A percentile compares a stretch with the other conserved stretches of the same genome.
Conservation (phyloP, 2,113 vertebrate species). For the zebrafish (Danio rerio) region GRCz12tu NC_133191.1:34707501-34708000, state of each 20-base stretch:
- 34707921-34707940: no score
- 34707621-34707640: neutral
- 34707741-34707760: conserved; percentile 70
- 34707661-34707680: conserved; percentile 16
- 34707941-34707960: no score
- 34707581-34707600: no score
- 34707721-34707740: conserved; percentile 53
- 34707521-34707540: no score
- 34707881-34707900: neutral
- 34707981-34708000: no score
- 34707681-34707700: conserved; percentile 34
- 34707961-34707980: no score
- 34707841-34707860: neutral
- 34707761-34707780: conserved; percentile 61
- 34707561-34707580: no score
- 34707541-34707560: no score
- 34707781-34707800: conserved; percentile 35
- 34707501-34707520: no score
- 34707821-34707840: neutral
- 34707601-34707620: no score
- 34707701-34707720: conserved; percentile 3
- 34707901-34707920: neutral
- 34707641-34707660: conserved; percentile 14
- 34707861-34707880: conserved; percentile 1
- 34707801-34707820: conserved; percentile 18